Conservation (phyloP, 1,140 invertebrate genomes). For the Bombus ignitus region DNA sequence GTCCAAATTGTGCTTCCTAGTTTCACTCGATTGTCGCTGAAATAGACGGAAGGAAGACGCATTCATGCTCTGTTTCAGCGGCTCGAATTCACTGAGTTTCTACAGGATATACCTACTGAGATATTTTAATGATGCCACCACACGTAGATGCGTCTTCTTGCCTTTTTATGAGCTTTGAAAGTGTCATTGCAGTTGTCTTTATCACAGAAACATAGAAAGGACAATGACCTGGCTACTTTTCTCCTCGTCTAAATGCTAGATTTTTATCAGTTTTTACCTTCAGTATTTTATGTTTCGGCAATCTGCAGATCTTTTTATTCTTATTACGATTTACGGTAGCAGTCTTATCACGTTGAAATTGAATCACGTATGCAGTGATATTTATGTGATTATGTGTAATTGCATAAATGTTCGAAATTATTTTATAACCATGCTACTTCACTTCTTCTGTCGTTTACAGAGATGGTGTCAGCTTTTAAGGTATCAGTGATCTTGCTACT, state of each 20-base stretch:
- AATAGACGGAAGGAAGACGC: conserved; percentile 72
- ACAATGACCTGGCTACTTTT: not conserved
- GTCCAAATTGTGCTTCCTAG: conserved; percentile 69
- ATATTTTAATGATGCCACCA: conserved; percentile 67
- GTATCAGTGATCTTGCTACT: conserved; percentile 58
- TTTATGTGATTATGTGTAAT: not conserved
- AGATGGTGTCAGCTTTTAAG: conserved; percentile 65
- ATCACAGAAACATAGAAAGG: not conserved
- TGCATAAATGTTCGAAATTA: not conserved
- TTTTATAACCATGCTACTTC: not conserved
- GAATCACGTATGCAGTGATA: not conserved
- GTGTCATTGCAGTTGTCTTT: conserved; percentile 1
- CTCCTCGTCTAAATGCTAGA: not conserved
- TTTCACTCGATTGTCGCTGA: conserved; percentile 72
- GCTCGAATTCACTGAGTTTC: conserved; percentile 77
- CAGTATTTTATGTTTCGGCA: not conserved
- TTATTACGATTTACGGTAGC: not conserved
- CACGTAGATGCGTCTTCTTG: conserved; percentile 9
- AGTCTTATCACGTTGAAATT: not conserved
- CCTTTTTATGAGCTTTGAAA: not conserved
- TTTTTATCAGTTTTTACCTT: not conserved
- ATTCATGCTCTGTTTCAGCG: conserved; percentile 80
- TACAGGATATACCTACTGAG: conserved; percentile 74
- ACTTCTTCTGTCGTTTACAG: not conserved
- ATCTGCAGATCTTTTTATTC: not conserved